Evolutionary conservation across 64 coral and sea anemone species (phyloP).

Genomic region (Stichodactyla helianthus): DNA sequence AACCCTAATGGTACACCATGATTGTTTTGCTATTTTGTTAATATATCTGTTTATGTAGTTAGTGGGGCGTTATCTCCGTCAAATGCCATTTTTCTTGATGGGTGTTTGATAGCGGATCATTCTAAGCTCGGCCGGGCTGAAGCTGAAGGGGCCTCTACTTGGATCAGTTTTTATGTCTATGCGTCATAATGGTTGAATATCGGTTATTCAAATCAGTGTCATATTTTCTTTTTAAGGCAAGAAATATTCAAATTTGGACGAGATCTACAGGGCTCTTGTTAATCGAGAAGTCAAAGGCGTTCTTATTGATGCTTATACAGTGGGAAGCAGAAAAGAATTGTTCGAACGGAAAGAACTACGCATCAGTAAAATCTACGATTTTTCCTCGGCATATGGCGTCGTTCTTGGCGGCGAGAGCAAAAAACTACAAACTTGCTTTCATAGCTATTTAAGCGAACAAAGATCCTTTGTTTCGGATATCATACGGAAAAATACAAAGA

Average conservation of each 20-base stretch:
- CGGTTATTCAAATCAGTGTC: background rate
- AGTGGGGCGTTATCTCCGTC: background rate
- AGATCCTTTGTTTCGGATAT: constrained; percentile 64
- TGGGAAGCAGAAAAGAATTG: constrained; percentile 59
- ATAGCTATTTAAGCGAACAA: constrained; percentile 58
- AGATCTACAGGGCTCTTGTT: constrained; percentile 54
- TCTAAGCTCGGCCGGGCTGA: too few relatives aligned
- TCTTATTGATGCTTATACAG: constrained; percentile 75
- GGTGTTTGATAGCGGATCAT: too few relatives aligned
- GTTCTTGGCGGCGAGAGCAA: constrained; percentile 70
- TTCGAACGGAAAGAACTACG: constrained; percentile 61
- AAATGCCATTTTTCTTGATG: too few relatives aligned
- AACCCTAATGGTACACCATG: constrained; percentile 65
- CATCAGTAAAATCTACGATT: constrained; percentile 69
- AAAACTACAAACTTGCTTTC: constrained; percentile 76
- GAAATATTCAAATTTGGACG: constrained; percentile 71
- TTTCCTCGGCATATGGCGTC: constrained; percentile 60
- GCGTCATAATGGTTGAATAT: background rate
- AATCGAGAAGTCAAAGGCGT: constrained; percentile 68
- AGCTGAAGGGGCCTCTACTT: too few relatives aligned
- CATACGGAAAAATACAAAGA: constrained; percentile 40
- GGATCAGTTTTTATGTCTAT: too few relatives aligned
- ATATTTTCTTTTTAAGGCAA: constrained; percentile 33
- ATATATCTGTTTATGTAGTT: background rate
- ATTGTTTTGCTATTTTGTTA: background rate